phyloP scores from a whole-genome alignment of 2,888 invertebrate species.

The Gryllus longicercus region DNA sequence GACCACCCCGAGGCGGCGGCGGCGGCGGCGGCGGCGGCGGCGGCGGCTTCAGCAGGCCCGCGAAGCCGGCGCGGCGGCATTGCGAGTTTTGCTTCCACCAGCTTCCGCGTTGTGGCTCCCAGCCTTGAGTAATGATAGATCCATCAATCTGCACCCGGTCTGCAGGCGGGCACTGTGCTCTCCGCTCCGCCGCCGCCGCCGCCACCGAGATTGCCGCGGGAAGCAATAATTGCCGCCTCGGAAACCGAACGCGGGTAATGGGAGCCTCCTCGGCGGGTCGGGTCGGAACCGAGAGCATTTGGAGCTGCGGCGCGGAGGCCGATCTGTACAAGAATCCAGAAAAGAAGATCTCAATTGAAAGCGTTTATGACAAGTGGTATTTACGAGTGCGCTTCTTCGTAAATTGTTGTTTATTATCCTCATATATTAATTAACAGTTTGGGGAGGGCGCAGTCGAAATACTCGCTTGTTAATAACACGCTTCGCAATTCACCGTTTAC shows the following conservation, averaged over 20 bases:
- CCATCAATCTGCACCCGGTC: not conserved
- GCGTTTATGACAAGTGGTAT: constrained; percentile 17
- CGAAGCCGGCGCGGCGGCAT: too few relatives aligned
- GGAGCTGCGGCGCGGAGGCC: not conserved
- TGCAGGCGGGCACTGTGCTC: not conserved
- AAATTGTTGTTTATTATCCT: not conserved
- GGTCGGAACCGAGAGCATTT: not conserved
- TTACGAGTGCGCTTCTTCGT: not conserved
- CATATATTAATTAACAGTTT: not conserved
- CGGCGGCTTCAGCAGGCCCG: too few relatives aligned
- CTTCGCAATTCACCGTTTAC: not conserved
- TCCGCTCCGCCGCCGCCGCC: not conserved
- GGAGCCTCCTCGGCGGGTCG: not conserved
- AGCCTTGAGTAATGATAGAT: constrained; percentile 1
- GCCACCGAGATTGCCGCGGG: not conserved
- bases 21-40: too few relatives aligned
- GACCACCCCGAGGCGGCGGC: not conserved
- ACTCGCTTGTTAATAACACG: constrained; percentile 17
- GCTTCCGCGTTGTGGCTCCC: not conserved
- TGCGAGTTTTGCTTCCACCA: not conserved
- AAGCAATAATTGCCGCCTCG: not conserved
- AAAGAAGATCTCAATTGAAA: constrained; percentile 10
- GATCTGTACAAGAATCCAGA: constrained; percentile 3
- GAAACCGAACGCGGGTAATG: not conserved
- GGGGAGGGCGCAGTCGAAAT: not conserved